Percentiles rank a stretch among this genome's conserved stretches.
These are phyloP conservation scores for Drosophila hamatofila DNA, from an alignment of 2,888 invertebrate species.

Conservation along the genomic window DNA sequence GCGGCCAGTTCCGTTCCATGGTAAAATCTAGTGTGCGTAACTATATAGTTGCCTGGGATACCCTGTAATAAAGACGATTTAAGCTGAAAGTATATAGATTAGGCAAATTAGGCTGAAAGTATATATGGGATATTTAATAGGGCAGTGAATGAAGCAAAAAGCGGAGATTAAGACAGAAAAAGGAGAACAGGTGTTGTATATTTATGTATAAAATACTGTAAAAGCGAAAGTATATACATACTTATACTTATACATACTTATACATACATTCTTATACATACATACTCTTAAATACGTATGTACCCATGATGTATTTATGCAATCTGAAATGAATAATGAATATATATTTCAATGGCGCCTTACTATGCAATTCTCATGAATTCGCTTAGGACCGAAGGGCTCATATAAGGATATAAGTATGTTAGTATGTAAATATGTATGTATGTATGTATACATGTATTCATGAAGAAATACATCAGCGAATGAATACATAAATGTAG, in stretches of 20 bases:
- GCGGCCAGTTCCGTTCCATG: slow-evolving; percentile 3
- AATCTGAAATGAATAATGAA: not conserved
- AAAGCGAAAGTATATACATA: no score
- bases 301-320: not conserved
- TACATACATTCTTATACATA: no score
- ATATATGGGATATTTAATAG: no score
- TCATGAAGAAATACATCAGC: no score
- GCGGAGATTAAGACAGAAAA: not conserved
- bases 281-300: no score
- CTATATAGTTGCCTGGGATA: slow-evolving; percentile 2
- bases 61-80: slow-evolving; percentile 19
- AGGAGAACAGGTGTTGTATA: not conserved
- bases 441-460: no score
- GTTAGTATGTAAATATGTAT: not conserved
- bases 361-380: not conserved
- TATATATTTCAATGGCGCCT: not conserved
- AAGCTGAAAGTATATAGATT: no score
- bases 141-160: not conserved
- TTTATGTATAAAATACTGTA: not conserved
- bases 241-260: no score
- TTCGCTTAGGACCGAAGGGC: not conserved
- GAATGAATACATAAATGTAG: no score
- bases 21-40: not conserved
- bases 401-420: not conserved
- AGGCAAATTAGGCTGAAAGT: no score